Evolutionary conservation across 2,888 invertebrate genomes (phyloP), one percentile per base, ranked within the genome.

Genomic region (Eupelmus urozonus): DNA sequence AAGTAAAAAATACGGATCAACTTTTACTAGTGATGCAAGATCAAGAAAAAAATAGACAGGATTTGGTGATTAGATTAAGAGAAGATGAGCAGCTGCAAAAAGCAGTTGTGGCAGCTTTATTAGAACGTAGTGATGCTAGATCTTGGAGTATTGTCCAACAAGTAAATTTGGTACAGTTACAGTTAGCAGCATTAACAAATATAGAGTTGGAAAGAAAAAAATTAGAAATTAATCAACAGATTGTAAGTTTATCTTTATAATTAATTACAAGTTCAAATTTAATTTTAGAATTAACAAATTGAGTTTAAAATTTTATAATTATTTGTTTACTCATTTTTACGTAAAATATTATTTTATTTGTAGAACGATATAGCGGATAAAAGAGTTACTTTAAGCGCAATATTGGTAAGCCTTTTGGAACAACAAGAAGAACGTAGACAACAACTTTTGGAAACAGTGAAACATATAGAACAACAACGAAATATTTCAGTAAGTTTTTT

Each of bases 141-240:
- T 94, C 93, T 81, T 95, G 95, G 95, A 94, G 94, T 83, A 90
- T 95, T 29, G 92, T 94, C 82, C 94, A 95, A 87, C 95, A 95
- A 91, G 93, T 95, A 81, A 92, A 92, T 83, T 90, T 95, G 76
- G 94, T 95, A 57, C 94, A 95, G 82, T 91, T 91, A 13, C 94
- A 95, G 89, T 90, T 96, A 82, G 94, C 94, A 23, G 92, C 92
- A 75, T 91, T 96, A 29, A 95, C 95, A 82, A 91, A 92, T 65
- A 93, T 95, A 81, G 95, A 96, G 90, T 91, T 95, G 84, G 94
- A 95, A 82, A 93, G 93, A 84, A 93, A 92, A 84, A 94, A 93
- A 88, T 90, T 94, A 77, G 91, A 94, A 85, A 92, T 94, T 76
- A 90, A 92, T 82, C 93, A 93, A 82, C 94, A 94, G 87, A 91